Evolutionary conservation across 2,113 vertebrate genomes (phyloP).

Genomic region (Jacana jacana): DNA sequence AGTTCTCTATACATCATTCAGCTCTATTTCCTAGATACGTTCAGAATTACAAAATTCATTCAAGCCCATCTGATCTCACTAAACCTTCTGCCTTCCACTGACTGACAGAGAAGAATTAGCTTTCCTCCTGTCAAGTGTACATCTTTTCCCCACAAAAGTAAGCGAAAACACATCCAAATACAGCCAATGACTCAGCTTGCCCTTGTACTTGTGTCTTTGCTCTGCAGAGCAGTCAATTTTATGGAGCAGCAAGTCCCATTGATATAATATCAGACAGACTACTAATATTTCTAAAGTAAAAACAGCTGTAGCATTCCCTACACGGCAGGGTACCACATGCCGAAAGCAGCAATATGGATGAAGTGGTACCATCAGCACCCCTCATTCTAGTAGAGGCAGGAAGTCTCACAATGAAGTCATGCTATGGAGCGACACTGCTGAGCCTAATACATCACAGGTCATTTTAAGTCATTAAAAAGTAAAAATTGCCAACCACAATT

Average conservation of each 20-base stretch:
- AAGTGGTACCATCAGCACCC: neutral
- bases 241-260: neutral
- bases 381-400: neutral
- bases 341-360: neutral
- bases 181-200: constrained; percentile 23
- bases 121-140: constrained; percentile 15
- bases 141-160: constrained; percentile 1
- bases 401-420: neutral
- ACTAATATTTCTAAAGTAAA: constrained; percentile 6
- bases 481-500: neutral
- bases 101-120: constrained; percentile 53
- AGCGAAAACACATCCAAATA: constrained; percentile 33
- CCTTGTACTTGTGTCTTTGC: constrained; percentile 7
- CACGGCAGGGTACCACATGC: neutral
- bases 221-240: neutral
- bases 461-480: constrained; percentile 18
- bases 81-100: constrained; percentile 40
- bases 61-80: constrained; percentile 45
- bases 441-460: neutral
- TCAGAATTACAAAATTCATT: constrained; percentile 56
- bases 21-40: constrained; percentile 46
- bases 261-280: neutral
- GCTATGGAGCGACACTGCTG: neutral
- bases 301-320: neutral
- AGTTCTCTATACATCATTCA: constrained; percentile 67